Percentiles rank a stretch among this genome's conserved stretches.
These are phyloP conservation scores for Leguminivora glycinivorella DNA, from an alignment of 1,140 invertebrate species.

Conservation along the genomic window DNA sequence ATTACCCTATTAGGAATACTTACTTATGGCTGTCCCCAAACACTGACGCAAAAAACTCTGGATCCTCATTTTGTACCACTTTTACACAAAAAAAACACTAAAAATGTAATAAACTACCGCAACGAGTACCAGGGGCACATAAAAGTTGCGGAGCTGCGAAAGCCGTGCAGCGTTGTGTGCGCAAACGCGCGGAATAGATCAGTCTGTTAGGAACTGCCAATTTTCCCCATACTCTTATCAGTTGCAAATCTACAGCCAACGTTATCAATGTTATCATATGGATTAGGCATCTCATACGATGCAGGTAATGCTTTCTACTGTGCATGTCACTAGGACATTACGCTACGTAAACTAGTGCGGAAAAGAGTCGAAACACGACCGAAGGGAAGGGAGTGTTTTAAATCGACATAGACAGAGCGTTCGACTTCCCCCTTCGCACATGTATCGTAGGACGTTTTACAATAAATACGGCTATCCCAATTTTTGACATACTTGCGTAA, in stretches of 20 bases:
- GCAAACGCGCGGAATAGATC: background rate
- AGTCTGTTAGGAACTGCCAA: background rate
- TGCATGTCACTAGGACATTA: too few species aligned
- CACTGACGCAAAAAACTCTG: constrained; percentile 12
- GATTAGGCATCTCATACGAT: background rate
- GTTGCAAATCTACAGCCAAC: too few species aligned
- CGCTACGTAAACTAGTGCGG: too few species aligned
- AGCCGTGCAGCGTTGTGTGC: background rate
- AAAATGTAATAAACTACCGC: background rate
- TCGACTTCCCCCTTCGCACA: too few species aligned
- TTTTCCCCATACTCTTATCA: background rate
- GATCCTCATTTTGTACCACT: constrained; percentile 4
- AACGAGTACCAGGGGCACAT: constrained; percentile 17
- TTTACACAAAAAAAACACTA: constrained; percentile 2
- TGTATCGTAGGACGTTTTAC: too few species aligned
- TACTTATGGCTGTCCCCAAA: constrained; percentile 12
- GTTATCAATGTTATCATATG: background rate
- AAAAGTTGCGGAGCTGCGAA: background rate
- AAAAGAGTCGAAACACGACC: too few species aligned
- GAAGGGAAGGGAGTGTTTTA: too few species aligned
- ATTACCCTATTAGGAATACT: too few species aligned
- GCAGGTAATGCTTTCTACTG: too few species aligned
- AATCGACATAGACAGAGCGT: too few species aligned
- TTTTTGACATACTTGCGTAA: too few species aligned
- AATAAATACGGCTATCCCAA: too few species aligned